Evolutionary conservation across 2,888 invertebrate species (phyloP).

Genomic region (Sicus ferrugineus): DNA sequence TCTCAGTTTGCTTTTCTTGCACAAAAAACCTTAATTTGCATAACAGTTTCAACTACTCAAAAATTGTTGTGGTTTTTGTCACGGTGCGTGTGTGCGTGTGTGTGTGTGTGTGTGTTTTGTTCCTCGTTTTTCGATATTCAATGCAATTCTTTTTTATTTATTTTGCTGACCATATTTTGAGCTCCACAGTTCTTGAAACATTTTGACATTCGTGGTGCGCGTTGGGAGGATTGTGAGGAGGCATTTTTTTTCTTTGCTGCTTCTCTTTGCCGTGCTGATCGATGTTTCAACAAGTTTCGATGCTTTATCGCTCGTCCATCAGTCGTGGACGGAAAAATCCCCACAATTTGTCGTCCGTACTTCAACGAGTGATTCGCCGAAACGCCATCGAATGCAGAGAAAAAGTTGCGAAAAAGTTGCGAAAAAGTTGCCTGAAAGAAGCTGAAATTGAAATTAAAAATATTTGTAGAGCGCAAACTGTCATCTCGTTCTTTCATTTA

Average conservation of each 20-base stretch:
- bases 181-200: not conserved
- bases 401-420: too few species aligned
- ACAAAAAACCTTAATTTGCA: constrained; percentile 7
- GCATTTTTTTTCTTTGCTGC: not conserved
- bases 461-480: too few species aligned
- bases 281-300: not conserved
- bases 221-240: not conserved
- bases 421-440: too few species aligned
- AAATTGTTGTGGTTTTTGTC: not conserved
- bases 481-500: too few species aligned
- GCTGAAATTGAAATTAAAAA: too few species aligned
- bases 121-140: not conserved
- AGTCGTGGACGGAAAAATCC: too few species aligned
- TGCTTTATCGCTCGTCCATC: too few species aligned
- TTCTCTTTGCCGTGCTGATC: not conserved
- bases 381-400: too few species aligned
- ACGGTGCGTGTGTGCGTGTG: not conserved
- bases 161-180: not conserved
- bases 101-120: too few species aligned
- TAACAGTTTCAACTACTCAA: not conserved
- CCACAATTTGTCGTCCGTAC: too few species aligned
- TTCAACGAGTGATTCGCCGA: too few species aligned
- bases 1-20: not conserved
- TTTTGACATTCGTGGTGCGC: constrained; percentile 11
- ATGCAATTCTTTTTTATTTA: not conserved